Percentiles rank a stretch among this genome's conserved stretches.
Conservation (phyloP, 2,888 invertebrate genomes). For the Phortica okadai region DNA sequence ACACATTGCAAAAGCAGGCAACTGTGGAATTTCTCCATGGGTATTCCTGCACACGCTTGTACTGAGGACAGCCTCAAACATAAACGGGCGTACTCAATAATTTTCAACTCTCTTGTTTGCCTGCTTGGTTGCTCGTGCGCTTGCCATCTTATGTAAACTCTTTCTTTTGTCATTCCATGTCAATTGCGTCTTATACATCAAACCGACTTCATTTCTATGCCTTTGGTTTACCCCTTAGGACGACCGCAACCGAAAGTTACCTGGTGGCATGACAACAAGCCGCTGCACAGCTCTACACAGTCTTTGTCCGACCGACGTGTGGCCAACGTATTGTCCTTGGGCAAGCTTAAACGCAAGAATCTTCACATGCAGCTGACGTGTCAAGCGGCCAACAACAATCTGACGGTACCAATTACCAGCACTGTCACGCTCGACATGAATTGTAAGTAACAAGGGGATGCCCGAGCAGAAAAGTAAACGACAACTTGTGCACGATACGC, state of each 20-base stretch:
- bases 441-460: constrained; percentile 78
- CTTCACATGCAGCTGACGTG: constrained; percentile 82
- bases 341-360: constrained; percentile 81
- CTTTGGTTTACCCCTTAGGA: constrained; percentile 76
- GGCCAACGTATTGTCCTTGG: constrained; percentile 81
- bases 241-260: constrained; percentile 82
- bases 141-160: not conserved
- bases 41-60: not conserved
- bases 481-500: constrained; percentile 4
- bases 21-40: not conserved
- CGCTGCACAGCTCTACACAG: constrained; percentile 80
- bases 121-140: constrained; percentile 1
- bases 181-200: not conserved
- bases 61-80: constrained; percentile 38
- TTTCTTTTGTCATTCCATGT: constrained; percentile 4
- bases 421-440: constrained; percentile 83
- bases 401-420: constrained; percentile 81
- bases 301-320: constrained; percentile 81
- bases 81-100: constrained; percentile 53
- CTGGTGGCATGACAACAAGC: constrained; percentile 82
- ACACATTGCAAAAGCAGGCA: constrained; percentile 23
- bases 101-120: constrained; percentile 46
- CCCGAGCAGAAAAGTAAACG: constrained; percentile 12
- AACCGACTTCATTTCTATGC: not conserved
- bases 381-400: constrained; percentile 83